These are phyloP conservation scores for Neoaliturus tenellus DNA, from an alignment of 2,888 invertebrate species.

Conservation along the genomic window DNA sequence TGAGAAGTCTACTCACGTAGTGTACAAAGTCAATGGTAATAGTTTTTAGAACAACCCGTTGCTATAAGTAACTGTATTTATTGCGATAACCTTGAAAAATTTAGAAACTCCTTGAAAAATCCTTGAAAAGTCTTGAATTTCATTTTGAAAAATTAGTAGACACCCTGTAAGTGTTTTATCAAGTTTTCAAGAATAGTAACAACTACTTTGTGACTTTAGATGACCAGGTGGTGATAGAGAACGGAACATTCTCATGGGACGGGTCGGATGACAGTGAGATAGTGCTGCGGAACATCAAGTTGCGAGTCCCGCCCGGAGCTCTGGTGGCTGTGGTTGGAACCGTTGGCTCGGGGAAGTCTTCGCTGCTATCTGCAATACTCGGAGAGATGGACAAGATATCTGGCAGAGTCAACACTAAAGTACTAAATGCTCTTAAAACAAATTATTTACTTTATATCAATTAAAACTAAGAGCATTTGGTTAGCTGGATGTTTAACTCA, in stretches of 20 bases:
- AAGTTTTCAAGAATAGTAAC: not conserved
- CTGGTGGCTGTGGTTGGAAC: constrained; percentile 91
- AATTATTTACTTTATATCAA: too few species aligned
- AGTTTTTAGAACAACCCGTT: not conserved
- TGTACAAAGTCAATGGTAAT: too few species aligned
- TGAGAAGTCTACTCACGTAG: too few species aligned
- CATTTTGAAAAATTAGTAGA: too few species aligned
- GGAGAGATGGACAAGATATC: constrained; percentile 93
- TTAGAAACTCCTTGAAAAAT: not conserved
- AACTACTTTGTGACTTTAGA: not conserved
- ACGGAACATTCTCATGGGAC: constrained; percentile 26
- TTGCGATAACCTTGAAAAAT: too few species aligned
- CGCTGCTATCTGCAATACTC: constrained; percentile 89
- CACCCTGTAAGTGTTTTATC: too few species aligned
- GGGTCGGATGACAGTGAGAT: constrained; percentile 71
- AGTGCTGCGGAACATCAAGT: not conserved
- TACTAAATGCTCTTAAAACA: too few species aligned
- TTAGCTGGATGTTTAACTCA: too few species aligned
- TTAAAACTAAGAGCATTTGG: too few species aligned
- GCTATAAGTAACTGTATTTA: not conserved
- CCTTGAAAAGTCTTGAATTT: too few species aligned
- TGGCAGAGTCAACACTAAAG: constrained; percentile 87
- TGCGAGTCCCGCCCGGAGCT: constrained; percentile 77
- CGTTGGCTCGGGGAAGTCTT: constrained; percentile 93
- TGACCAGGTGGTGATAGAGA: constrained; percentile 1